phyloP scores from a whole-genome alignment of 1,140 invertebrate genomes.

The Drosophila bifasciata region DNA sequence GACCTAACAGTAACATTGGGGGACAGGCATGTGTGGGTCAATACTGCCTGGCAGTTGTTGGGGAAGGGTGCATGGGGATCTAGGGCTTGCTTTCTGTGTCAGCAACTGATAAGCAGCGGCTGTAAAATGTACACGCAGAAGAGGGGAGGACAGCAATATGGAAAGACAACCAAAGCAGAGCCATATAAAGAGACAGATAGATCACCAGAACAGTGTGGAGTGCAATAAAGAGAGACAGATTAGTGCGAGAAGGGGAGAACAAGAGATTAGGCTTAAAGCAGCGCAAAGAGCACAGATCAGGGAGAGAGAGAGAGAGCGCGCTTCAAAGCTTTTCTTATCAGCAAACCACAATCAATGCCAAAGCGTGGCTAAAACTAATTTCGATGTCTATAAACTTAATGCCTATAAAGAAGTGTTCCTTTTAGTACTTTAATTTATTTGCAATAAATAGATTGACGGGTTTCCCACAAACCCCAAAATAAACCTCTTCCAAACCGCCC shows the following conservation, averaged over 20 bases:
- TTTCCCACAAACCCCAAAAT: too few relatives aligned
- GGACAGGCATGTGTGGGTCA: too few relatives aligned
- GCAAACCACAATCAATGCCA: conserved; percentile 17
- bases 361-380: background rate
- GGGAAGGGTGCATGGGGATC: too few relatives aligned
- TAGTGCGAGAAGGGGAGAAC: background rate
- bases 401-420: too few relatives aligned
- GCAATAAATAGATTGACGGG: too few relatives aligned
- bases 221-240: background rate
- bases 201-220: background rate
- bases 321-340: conserved; percentile 15
- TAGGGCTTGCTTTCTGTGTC: too few relatives aligned
- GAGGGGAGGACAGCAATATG: background rate
- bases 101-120: background rate
- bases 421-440: too few relatives aligned
- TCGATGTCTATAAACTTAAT: too few relatives aligned
- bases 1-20: too few relatives aligned
- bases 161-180: too few relatives aligned
- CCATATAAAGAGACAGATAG: background rate
- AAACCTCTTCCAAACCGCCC: too few relatives aligned
- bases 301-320: conserved; percentile 21
- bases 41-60: too few relatives aligned
- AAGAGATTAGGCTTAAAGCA: background rate
- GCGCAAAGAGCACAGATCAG: background rate
- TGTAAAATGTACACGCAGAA: conserved; percentile 36